Base-by-base conservation (phyloP, 1,140 invertebrate genomes). In the Drosophila melanica region DNA sequence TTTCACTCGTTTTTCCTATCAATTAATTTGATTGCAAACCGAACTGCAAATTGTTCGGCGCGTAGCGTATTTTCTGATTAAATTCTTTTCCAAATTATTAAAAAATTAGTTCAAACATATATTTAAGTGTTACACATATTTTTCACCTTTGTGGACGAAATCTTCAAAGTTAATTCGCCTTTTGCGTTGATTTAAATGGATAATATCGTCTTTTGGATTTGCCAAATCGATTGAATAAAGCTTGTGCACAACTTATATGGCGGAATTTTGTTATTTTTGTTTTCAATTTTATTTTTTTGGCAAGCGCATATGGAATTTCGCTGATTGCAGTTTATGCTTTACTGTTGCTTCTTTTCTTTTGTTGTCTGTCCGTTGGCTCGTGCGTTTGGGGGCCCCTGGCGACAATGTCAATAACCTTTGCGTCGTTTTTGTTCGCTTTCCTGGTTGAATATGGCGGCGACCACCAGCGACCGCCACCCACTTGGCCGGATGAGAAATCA, bases 321-420 rank as follows among this genome's bases (percentile, higher is more conserved):
- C 54, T 72, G 55, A 58, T 58, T 68, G 66, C 66, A 68, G 69
- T 58, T 62, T 42, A 18, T 54, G 48, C 33, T 59, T 23, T 44
- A 41, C 27, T 51, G 48, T 67, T 42, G 65, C 16, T 57, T 47
- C 33, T 44, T 35, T 65, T 66, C 44, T 51, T 62, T 74, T 73
- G 71, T 68, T 68, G 74, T 72, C 58, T 67, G 50, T 33, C 35
- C 37, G 51, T 37, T 69, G 50, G 37, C 53, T 30, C 41, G 45
- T 71, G 42, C 60, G 42, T 57, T 57, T 62, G 53, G 51, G 33
- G 41, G 20, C 20, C 27, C 39, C 33, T 30, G 42, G 62, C 70
- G 72, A 89, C 84, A 84, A 87, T 89, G 84, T 87, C 84, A 87
- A 87, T 89, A 87, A 87, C 84, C 84, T 87, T 89, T 89, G 3